These are phyloP conservation scores for Puntigrus tetrazona DNA, from an alignment of 2,113 vertebrate genomes.

Conservation along the genomic window DNA sequence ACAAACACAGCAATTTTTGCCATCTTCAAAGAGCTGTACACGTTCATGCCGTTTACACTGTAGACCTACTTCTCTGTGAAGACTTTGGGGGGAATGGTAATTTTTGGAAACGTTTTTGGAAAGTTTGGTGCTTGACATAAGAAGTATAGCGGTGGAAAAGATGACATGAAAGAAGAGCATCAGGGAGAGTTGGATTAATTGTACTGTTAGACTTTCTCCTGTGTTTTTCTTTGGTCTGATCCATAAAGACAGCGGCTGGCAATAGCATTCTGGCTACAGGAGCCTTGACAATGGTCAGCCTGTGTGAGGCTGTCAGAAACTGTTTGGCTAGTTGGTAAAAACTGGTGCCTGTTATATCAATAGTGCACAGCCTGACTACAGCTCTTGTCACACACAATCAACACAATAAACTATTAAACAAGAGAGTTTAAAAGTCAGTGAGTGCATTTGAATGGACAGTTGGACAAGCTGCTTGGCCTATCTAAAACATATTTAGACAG, in stretches of 20 bases:
- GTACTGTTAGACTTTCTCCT: slow-evolving; percentile 67
- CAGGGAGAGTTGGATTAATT: slow-evolving; percentile 36
- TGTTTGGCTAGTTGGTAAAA: slow-evolving; percentile 68
- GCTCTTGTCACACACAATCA: background rate
- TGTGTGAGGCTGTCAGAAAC: slow-evolving; percentile 73
- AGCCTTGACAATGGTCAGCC: slow-evolving; percentile 69
- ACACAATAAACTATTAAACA: slow-evolving; percentile 22
- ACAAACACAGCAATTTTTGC: slow-evolving; percentile 44
- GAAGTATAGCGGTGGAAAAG: slow-evolving; percentile 14
- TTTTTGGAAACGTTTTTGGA: background rate
- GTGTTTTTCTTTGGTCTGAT: slow-evolving; percentile 77
- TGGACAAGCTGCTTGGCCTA: background rate
- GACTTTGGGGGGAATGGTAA: background rate
- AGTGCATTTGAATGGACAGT: background rate
- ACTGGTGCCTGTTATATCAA: slow-evolving; percentile 65
- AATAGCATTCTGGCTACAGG: slow-evolving; percentile 66
- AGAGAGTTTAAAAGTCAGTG: background rate
- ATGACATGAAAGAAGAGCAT: background rate
- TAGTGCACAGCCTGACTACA: slow-evolving; percentile 37
- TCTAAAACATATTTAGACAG: background rate
- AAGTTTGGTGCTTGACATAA: background rate
- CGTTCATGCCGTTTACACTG: slow-evolving; percentile 47
- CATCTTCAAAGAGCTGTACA: slow-evolving; percentile 50
- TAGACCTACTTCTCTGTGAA: background rate
- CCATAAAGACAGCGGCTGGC: slow-evolving; percentile 76